A percentile compares a stretch with the other conserved stretches of the same genome.
phyloP scores from a whole-genome alignment of 92 coral and sea anemone genomes.

The Micromussa lordhowensis region DNA sequence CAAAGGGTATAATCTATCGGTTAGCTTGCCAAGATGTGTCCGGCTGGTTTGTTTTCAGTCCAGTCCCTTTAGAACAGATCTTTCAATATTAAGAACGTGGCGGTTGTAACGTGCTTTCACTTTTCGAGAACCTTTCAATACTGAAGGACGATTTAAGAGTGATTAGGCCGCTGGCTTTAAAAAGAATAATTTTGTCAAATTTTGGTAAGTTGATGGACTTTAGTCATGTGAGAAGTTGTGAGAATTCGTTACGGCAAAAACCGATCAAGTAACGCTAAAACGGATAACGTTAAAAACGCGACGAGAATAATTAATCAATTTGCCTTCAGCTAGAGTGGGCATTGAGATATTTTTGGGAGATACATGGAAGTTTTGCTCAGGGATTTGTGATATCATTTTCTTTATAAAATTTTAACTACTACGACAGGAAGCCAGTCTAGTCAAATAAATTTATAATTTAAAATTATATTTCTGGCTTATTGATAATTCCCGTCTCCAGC shows the following conservation, averaged over 20 bases:
- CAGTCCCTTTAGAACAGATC: background rate
- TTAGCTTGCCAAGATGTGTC: background rate
- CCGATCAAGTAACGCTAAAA: background rate
- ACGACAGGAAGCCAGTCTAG: background rate
- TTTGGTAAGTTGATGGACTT: background rate
- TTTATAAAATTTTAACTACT: background rate
- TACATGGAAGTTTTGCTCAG: background rate
- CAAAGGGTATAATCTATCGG: background rate
- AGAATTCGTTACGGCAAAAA: background rate
- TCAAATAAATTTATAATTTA: background rate
- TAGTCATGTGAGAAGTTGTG: background rate
- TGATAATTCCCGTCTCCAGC: background rate
- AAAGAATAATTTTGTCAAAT: background rate
- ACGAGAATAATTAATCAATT: background rate
- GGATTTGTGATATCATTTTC: background rate
- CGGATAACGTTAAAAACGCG: background rate
- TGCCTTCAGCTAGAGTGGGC: background rate
- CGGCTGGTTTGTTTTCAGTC: background rate
- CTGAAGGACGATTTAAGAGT: background rate
- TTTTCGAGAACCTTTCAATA: background rate
- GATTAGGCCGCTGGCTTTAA: background rate
- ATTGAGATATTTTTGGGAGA: background rate
- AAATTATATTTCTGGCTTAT: background rate
- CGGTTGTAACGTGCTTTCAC: background rate
- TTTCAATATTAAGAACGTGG: background rate